Evolutionary conservation across 2,888 invertebrate genomes (phyloP), one percentile per base, ranked within the genome.

Genomic region (Dasysyrphus albostriatus): DNA sequence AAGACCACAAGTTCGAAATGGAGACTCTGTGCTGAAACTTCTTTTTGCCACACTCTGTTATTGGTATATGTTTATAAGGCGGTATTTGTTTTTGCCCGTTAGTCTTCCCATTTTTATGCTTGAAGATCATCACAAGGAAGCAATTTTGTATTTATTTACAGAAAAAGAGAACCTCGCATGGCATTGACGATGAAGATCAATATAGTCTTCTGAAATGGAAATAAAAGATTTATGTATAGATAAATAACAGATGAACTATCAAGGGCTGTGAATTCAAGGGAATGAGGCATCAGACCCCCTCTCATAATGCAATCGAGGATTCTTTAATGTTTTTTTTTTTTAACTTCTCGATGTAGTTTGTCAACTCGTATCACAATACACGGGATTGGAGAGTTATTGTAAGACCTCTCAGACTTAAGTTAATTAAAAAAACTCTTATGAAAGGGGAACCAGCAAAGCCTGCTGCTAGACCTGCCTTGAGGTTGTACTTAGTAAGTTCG

Each of bases 91-190:
- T 19, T 29, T 65, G 39, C 16, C 67, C 51, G 49, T 47, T 54
- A 47, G 61, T 73, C 24, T 59, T 42, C 37, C 51, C 54, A 51
- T 69, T 69, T 54, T 8, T 51, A 12, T 10, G 24, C 14, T 54
- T 51, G 24, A 65, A 75, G 83, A 83, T 78, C 83, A 72, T 65
- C 72, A 67, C n/a, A 24, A 24, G 78, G 72, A 79, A 75, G 75
- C 70, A 75, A n/a, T 72, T 78, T 12, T 49, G n/a, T 10, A 75
- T 83, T 78, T 78, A 87, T 82, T 59, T 54, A 34, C 32, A 37
- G n/a, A 10, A 24, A 39, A 65, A 32, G 47, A 24, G 32, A 34
- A 5, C 44, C 32, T 14, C 19, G n/a, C n/a, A 34, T 58, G 24
- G 24, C 8, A 65, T 67, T 65, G 44, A 65, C 3, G 29, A 44